Evolutionary conservation across 2,797 vertebrate genomes (phyloP).

Genomic region (Melopsittacus undulatus): DNA sequence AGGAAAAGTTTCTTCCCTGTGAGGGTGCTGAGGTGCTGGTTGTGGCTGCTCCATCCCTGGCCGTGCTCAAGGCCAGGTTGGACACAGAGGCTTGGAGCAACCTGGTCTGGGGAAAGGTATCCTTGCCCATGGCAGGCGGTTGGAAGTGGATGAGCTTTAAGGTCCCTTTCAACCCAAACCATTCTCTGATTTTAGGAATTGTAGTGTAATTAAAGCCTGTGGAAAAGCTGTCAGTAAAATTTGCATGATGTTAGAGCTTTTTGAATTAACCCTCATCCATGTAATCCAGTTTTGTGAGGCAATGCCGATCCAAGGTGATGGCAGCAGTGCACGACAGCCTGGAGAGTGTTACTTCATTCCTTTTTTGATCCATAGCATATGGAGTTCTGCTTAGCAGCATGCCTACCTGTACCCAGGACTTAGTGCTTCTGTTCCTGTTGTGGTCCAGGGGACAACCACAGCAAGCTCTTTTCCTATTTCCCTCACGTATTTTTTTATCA

Average conservation of each 20-base stretch:
- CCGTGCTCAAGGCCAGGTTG: neutral
- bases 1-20: neutral
- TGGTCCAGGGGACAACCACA: fast-evolving
- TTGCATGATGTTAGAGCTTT: neutral
- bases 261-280: neutral
- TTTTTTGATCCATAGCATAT: neutral
- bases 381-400: neutral
- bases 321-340: neutral
- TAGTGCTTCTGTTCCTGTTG: neutral
- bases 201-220: neutral
- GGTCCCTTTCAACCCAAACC: neutral
- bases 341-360: neutral
- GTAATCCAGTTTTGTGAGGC: neutral
- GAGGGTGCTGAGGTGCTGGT: neutral
- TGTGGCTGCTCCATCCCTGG: neutral
- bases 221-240: neutral
- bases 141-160: neutral
- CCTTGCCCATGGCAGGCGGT: neutral
- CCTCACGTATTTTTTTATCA: neutral
- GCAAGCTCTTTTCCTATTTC: neutral
- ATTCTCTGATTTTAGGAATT: neutral
- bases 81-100: neutral
- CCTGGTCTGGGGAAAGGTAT: neutral
- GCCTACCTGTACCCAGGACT: neutral
- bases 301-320: neutral